Evolutionary conservation across 2,888 invertebrate species (phyloP), one percentile per base, ranked within the genome.

Genomic region (Troides aeacus): DNA sequence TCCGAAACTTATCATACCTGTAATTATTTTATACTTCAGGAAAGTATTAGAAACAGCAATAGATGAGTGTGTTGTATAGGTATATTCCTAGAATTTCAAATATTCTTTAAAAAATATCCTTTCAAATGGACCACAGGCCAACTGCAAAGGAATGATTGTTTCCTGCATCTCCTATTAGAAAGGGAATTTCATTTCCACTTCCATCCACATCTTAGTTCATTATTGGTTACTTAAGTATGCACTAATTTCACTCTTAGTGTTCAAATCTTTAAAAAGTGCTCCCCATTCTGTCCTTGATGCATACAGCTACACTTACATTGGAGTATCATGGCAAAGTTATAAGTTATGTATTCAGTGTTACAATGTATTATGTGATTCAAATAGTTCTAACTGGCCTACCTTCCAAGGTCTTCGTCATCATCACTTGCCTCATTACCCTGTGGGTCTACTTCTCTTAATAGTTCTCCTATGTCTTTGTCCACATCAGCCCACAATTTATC

Each of bases 401-500:
- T 93, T 83, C 92, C 94, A 73, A 94, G 93, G 78, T 94, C 94
- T 76, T 94, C 94, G 0, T 94, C 94, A 77, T 95, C 95, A 74
- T 95, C 95, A 74, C 95, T 96, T 74, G 95, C 96, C 75, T 95
- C 96, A 74, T 95, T 95, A 74, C 94, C 95, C 60, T 94, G 95
- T 3, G 95, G 94, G 74, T 95, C 95, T 42, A 94, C 95, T 81
- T 95, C 95, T 18, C 95, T 94, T 53, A 97, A 87, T 67, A 97
- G 90, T 79, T 96, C 96, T 7, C 96, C 96, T 72, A 97, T 93
- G 83, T 96, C 96, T 81, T 96, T 96, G 82, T 96, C 96, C 46
- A 96, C 96, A 83, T 96, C 96, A 39, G 95, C 96, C 96, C 96
- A 96, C 69, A 96, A 80, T 79, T 96, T 96, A 77, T 96, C 96